Evolutionary conservation across 2,888 invertebrate genomes (phyloP).

Genomic region (Pantelozetes paolii): DNA sequence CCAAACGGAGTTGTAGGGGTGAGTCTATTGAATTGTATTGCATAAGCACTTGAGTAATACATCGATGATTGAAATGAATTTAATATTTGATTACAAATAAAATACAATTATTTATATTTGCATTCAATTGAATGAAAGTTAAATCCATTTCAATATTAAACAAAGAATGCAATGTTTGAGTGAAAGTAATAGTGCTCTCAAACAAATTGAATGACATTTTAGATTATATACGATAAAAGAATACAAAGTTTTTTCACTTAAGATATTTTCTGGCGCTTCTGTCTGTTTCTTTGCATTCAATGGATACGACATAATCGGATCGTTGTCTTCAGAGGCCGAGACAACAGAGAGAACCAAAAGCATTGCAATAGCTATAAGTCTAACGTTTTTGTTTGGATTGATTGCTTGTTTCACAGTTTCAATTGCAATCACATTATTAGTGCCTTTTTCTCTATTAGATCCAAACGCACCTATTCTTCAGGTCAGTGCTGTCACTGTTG

Average conservation of each 20-base stretch:
- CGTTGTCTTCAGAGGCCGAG: conserved; percentile 44
- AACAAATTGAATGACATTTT: too few relatives aligned
- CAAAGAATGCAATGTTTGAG: background rate
- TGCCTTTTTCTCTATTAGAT: conserved; percentile 45
- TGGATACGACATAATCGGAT: conserved; percentile 47
- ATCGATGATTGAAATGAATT: too few relatives aligned
- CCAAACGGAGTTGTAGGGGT: too few relatives aligned
- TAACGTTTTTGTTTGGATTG: conserved; percentile 46
- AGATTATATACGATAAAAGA: too few relatives aligned
- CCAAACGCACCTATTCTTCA: conserved; percentile 42
- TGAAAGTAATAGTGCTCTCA: background rate
- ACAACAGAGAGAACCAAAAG: conserved; percentile 42
- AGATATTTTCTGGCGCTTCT: conserved; percentile 47
- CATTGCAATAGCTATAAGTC: conserved; percentile 44
- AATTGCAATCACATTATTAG: conserved; percentile 44
- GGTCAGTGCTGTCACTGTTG: background rate
- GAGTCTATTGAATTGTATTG: too few relatives aligned
- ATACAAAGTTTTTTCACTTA: background rate
- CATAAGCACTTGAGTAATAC: too few relatives aligned
- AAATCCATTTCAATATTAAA: conserved; percentile 30
- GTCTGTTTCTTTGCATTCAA: conserved; percentile 46
- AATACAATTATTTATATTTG: too few relatives aligned
- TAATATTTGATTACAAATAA: too few relatives aligned
- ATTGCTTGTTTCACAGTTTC: conserved; percentile 44
- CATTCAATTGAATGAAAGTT: too few relatives aligned